phyloP scores from a whole-genome alignment of 2,888 invertebrate genomes.

The Morpho deidamia region DNA sequence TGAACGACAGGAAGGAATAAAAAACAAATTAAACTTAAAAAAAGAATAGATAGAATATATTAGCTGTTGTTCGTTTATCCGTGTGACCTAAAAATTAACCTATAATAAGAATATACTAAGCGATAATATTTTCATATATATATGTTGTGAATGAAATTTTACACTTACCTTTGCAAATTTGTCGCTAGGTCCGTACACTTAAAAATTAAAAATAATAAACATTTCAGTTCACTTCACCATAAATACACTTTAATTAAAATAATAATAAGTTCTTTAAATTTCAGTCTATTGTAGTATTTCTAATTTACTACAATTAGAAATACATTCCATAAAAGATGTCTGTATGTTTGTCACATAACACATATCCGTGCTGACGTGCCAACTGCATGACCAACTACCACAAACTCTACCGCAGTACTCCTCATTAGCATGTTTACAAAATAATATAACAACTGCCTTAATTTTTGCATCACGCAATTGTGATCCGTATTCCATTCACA shows the following conservation, averaged over 20 bases:
- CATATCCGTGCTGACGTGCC: slow-evolving; percentile 67
- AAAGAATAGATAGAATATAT: no score
- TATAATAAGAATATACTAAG: no score
- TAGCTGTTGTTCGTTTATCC: no score
- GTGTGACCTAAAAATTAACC: no score
- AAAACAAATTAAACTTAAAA: no score
- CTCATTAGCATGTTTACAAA: slow-evolving; percentile 71
- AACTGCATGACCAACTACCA: slow-evolving; percentile 70
- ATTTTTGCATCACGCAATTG: slow-evolving; percentile 30
- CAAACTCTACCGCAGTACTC: slow-evolving; percentile 68
- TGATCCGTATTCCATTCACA: slow-evolving; percentile 30
- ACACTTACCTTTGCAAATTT: slow-evolving; percentile 16
- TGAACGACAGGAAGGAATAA: no score
- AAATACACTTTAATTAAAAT: background rate
- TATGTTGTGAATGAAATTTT: background rate
- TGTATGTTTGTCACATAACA: slow-evolving; percentile 49
- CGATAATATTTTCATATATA: no score
- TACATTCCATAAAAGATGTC: slow-evolving; percentile 23
- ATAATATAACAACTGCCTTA: slow-evolving; percentile 57
- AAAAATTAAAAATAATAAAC: slow-evolving; percentile 15
- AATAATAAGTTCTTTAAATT: background rate
- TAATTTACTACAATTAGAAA: slow-evolving; percentile 6
- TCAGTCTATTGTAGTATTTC: background rate
- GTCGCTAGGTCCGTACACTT: slow-evolving; percentile 8
- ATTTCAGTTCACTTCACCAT: slow-evolving; percentile 30